Conservation (phyloP, 2,113 vertebrate genomes). For the Paradoxurus hermaphroditus region DNA sequence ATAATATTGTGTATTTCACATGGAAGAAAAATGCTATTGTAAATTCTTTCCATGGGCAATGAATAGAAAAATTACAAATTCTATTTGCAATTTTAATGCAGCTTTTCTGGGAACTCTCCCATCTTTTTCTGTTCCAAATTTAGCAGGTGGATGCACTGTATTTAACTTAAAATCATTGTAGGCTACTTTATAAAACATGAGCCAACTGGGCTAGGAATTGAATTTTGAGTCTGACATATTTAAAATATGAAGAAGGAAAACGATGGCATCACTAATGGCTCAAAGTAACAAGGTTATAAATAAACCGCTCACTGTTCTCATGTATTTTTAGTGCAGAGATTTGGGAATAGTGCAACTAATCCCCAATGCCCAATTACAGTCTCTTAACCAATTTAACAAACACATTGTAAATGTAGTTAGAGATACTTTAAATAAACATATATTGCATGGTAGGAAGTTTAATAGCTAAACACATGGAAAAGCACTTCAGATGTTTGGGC, state of each 20-base stretch:
- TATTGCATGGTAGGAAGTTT: constrained; percentile 72
- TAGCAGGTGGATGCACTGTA: constrained; percentile 65
- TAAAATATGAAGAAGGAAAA: constrained; percentile 68
- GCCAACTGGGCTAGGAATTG: constrained; percentile 39
- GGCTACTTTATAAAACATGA: constrained; percentile 68
- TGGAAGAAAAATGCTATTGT: background rate
- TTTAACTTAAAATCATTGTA: constrained; percentile 73
- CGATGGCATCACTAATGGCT: constrained; percentile 59
- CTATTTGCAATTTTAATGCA: constrained; percentile 58
- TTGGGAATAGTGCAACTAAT: constrained; percentile 79
- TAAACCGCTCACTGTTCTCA: constrained; percentile 72
- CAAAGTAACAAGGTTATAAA: constrained; percentile 80
- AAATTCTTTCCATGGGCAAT: constrained; percentile 45
- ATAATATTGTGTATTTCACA: background rate
- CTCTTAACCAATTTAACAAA: constrained; percentile 84
- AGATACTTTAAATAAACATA: constrained; percentile 82
- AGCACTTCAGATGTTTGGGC: constrained; percentile 63
- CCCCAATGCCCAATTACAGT: constrained; percentile 80
- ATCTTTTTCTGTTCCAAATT: constrained; percentile 65
- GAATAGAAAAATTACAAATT: constrained; percentile 60
- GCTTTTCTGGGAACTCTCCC: constrained; percentile 14
- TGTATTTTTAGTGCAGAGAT: constrained; percentile 81
- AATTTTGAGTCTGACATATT: constrained; percentile 71
- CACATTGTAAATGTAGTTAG: constrained; percentile 74
- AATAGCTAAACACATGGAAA: constrained; percentile 79